Percentiles rank a stretch among this genome's conserved stretches.
These are phyloP conservation scores for Stomatorhinus ivindoensis DNA, from an alignment of 2,113 vertebrate genomes.

Conservation along the genomic window DNA sequence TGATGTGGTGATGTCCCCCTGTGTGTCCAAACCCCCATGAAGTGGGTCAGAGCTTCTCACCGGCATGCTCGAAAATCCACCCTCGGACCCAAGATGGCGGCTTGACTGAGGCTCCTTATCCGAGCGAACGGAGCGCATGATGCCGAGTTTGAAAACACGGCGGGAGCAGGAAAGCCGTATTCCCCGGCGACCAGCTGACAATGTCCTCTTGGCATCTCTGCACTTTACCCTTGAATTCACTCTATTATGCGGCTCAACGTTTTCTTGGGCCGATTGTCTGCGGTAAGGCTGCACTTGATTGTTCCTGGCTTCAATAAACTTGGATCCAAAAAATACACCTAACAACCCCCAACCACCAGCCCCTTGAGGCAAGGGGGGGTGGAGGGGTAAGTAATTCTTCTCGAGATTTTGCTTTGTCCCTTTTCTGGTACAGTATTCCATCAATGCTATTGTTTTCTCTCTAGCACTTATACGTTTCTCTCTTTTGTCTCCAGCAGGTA, in stretches of 20 bases:
- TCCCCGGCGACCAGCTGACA: not conserved
- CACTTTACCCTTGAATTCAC: constrained; percentile 13
- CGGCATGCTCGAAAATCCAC: not conserved
- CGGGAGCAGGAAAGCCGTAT: not conserved
- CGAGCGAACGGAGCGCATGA: constrained; percentile 1
- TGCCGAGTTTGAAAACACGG: not conserved
- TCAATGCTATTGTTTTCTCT: not conserved
- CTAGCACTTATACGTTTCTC: not conserved
- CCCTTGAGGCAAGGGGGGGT: not conserved
- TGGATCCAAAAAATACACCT: not conserved
- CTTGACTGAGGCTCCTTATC: not conserved
- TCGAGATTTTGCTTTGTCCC: not conserved
- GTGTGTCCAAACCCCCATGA: not conserved
- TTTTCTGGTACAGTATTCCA: not conserved
- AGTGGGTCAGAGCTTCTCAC: not conserved
- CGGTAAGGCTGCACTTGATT: not conserved
- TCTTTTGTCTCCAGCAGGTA: not conserved
- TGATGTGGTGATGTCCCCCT: no score
- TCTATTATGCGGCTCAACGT: not conserved
- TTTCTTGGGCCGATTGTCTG: constrained; percentile 8
- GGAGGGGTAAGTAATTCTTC: not conserved
- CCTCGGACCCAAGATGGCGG: not conserved
- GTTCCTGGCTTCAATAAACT: not conserved
- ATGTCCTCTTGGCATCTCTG: not conserved
- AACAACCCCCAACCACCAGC: not conserved